phyloP scores from a whole-genome alignment of 2,113 vertebrate genomes.

The Hyperoodon ampullatus region DNA sequence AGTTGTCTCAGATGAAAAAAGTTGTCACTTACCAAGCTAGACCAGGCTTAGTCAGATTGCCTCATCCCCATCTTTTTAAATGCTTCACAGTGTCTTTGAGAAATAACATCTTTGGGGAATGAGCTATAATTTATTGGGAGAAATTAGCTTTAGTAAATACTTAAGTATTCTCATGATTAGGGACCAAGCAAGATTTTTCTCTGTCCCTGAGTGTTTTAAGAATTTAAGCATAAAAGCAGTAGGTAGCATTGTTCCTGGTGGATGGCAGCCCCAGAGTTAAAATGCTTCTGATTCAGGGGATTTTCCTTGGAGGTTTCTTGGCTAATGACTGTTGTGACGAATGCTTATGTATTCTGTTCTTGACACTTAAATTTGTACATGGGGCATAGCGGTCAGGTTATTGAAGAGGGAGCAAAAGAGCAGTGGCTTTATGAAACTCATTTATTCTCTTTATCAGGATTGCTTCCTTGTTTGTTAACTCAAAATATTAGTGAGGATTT shows the following conservation, averaged over 20 bases:
- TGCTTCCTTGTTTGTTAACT: constrained; percentile 48
- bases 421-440: constrained; percentile 51
- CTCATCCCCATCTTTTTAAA: neutral
- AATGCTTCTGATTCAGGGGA: neutral
- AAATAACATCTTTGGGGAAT: constrained; percentile 35
- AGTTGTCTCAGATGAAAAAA: neutral
- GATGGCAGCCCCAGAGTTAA: neutral
- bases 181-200: neutral
- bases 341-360: neutral
- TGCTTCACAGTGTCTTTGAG: neutral
- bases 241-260: neutral
- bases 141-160: constrained; percentile 30
- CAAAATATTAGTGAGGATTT: constrained; percentile 65
- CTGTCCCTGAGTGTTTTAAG: constrained; percentile 18
- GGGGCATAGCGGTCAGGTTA: neutral
- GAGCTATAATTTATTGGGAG: constrained; percentile 35
- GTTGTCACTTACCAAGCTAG: neutral
- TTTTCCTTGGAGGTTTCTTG: neutral
- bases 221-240: neutral
- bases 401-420: neutral
- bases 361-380: neutral
- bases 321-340: neutral
- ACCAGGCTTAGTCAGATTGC: neutral
- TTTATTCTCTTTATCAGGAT: constrained; percentile 40
- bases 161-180: constrained; percentile 4